Base-by-base conservation (phyloP, 1,140 invertebrate genomes). In the Polypedilum vanderplanki region DNA sequence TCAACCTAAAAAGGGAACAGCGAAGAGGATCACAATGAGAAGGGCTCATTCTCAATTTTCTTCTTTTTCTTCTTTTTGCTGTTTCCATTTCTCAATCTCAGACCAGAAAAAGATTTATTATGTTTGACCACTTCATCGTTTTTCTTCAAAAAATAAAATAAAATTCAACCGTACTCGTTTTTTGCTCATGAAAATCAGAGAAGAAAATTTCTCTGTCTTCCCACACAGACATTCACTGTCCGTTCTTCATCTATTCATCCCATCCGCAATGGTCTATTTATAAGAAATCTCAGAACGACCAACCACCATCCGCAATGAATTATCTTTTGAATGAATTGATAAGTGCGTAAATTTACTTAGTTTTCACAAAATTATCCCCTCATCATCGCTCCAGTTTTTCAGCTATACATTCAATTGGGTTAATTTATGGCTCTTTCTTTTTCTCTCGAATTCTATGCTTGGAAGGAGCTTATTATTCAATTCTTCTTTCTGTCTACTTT, bases 321-420 rank as follows among this genome's bases (percentile, higher is more conserved):
- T 57, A 57, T 57, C n/a, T 57, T 9, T 15, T 12, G 46, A 57
- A 57, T 57, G 12, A 57, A 15, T 57, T 57, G 46, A 57, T 57
- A 15, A n/a, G 10, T 57, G 46, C 12, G 10, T 57, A 46, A 15
- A 15, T 46, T 46, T 46, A 12, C 41, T 46, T 15, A 46, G 15
- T 46, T 57, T 57, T 57, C 46, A 57, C 46, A 57, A 57, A 57
- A 57, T 57, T 57, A 57, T 57, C 46, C 46, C 46, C 46, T 57
- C 46, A 57, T 57, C 46, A 57, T 57, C 46, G n/a, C n/a, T 57
- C 12, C 12, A 57, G 46, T n/a, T n/a, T 12, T 57, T n/a, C n/a
- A n/a, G 12, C n/a, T 57, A 57, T 57, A 57, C 46, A n/a, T 57
- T 57, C 46, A 57, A 57, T 57, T 57, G 46, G n/a, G 46, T 57